Conservation (phyloP, 2,113 vertebrate species). For the Planiliza haematocheilus region DNA sequence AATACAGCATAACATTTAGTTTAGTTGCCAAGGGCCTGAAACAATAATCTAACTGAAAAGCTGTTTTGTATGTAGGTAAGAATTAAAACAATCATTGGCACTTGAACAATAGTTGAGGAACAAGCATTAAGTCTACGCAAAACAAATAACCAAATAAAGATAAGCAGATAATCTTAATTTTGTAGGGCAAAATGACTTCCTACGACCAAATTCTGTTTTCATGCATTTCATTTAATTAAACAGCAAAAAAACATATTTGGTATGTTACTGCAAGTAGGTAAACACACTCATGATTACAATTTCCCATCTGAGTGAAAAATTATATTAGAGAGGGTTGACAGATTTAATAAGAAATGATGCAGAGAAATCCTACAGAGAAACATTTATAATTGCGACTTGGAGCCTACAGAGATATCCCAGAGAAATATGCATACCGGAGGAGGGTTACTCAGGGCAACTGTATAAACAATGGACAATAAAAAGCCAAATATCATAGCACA, state of each 20-base stretch:
- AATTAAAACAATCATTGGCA: too few relatives aligned
- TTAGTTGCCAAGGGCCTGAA: not conserved
- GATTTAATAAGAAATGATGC: not conserved
- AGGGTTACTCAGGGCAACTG: slow-evolving; percentile 15
- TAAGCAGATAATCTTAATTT: too few relatives aligned
- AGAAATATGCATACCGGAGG: slow-evolving; percentile 12
- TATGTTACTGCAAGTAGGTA: not conserved
- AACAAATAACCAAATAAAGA: too few relatives aligned
- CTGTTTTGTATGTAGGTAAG: too few relatives aligned
- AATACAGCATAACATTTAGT: not conserved
- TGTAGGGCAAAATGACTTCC: too few relatives aligned
- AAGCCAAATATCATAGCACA: slow-evolving; percentile 8
- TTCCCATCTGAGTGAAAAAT: not conserved
- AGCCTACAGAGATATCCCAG: slow-evolving; percentile 14
- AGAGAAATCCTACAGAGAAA: not conserved
- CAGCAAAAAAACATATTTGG: not conserved
- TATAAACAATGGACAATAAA: slow-evolving; percentile 28
- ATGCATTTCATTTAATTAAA: too few relatives aligned
- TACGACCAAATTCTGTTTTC: too few relatives aligned
- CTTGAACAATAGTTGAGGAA: too few relatives aligned
- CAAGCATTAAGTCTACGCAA: too few relatives aligned
- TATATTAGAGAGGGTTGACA: not conserved
- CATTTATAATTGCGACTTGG: slow-evolving; percentile 7
- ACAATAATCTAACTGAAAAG: not conserved
- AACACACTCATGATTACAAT: not conserved